Conservation (phyloP, 2,888 invertebrate species). For the Pristionchus arcanus region DNA sequence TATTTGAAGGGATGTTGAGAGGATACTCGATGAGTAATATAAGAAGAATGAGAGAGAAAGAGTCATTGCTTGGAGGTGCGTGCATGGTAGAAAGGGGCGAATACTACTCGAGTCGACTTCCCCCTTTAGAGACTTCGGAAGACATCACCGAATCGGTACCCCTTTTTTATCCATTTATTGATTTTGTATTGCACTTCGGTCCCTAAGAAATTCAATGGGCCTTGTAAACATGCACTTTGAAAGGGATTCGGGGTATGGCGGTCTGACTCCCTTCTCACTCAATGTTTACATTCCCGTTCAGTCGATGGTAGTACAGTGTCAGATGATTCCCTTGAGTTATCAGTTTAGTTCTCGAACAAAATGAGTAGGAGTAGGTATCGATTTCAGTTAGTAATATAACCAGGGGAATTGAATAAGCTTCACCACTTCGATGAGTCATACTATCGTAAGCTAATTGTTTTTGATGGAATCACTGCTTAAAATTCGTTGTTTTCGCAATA, state of each 20-base stretch:
- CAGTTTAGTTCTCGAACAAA: neutral
- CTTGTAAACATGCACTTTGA: neutral
- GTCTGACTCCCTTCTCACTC: neutral
- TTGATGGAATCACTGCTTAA: no score
- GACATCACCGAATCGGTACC: constrained; percentile 29
- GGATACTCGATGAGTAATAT: neutral
- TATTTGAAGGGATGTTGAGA: neutral
- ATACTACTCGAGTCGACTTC: neutral
- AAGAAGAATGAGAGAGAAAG: neutral
- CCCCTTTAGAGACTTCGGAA: constrained; percentile 36
- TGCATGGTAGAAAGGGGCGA: constrained; percentile 45
- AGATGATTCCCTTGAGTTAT: neutral
- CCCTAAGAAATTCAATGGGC: neutral
- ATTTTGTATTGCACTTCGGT: neutral
- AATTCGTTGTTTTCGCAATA: neutral
- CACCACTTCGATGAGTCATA: no score
- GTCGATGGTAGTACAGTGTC: neutral
- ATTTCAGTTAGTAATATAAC: neutral
- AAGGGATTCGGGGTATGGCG: neutral
- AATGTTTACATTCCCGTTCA: neutral
- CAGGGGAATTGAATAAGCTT: neutral
- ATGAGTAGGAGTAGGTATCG: neutral
- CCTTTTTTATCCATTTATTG: neutral
- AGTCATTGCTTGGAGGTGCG: constrained; percentile 2
- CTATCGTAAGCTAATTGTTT: no score